Evolutionary conservation across 2,797 vertebrate genomes (phyloP), one percentile per base, ranked within the genome.

Genomic region (Typhlichthys subterraneus): DNA sequence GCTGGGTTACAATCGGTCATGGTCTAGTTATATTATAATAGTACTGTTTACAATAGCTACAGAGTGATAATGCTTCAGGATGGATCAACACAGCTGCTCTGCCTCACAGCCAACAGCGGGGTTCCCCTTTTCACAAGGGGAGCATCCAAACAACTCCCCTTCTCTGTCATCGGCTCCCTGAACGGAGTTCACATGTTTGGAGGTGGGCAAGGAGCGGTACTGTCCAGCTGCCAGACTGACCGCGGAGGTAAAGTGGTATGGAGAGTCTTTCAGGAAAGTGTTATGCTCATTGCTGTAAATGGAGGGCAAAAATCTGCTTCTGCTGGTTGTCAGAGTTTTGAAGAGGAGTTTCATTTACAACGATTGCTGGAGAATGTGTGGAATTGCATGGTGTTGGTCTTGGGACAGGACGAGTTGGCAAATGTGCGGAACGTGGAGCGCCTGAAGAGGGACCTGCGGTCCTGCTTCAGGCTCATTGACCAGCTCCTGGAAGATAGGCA

Each of bases 101-200:
- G 95, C 82, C 93, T 97, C 64, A 94, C 95, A 3, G 92, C 96
- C 52, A 91, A 89, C 78, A 96, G 95, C 14, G 95, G 96, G 0
- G 94, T 97, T 2, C 96, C 96, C 2, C 89, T 98, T 2, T 97
- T 95, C 77, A 95, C 93, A 19, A 87, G 92, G 15, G 94, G 93
- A 49, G 93, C 76, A 49, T 71, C 85, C 55, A 90, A 85, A 17
- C 91, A 95, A 89, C 92, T 97, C 33, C 94, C 95, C 0, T 97
- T 97, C 83, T 95, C 96, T 1, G 85, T 97, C 70, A 95, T 97
- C 47, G 95, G 96, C 50, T 96, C 96, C 6, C 85, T 97, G 48
- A 96, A 97, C 12, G 96, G 95, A 0, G 96, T 96, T 1, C 96
- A 98, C 85, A 97, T 97, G 96, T 98, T 98, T n/a, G 95, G 94